These are phyloP conservation scores for Pammene aurita DNA, from an alignment of 2,888 invertebrate species.

Conservation along the genomic window DNA sequence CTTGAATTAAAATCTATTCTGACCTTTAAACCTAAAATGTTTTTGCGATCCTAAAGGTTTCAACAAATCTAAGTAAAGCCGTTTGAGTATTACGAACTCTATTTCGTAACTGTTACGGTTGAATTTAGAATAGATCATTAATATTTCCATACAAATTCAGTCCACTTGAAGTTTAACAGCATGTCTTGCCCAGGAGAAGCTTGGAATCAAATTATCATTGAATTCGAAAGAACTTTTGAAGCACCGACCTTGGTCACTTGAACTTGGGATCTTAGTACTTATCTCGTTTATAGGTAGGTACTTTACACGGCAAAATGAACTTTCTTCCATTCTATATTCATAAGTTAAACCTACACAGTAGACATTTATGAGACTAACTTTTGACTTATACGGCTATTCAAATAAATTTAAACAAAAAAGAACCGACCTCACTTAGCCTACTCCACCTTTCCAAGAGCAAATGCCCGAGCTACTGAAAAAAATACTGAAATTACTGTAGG, in stretches of 20 bases:
- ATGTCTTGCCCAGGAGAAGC: background rate
- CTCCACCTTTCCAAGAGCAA: too few species aligned
- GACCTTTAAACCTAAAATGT: background rate
- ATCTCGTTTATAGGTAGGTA: background rate
- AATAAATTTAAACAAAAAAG: too few species aligned
- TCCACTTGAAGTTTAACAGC: slow-evolving; percentile 1
- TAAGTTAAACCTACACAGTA: too few species aligned
- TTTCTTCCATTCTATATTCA: background rate
- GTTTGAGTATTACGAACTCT: background rate
- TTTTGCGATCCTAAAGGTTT: background rate
- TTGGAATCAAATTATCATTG: slow-evolving; percentile 4
- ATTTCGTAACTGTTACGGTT: background rate
- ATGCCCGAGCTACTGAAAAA: too few species aligned
- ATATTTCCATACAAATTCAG: background rate
- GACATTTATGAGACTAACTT: too few species aligned
- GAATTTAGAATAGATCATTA: background rate
- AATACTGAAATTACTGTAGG: too few species aligned
- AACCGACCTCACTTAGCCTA: too few species aligned
- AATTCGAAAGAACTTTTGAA: slow-evolving; percentile 13
- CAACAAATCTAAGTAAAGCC: background rate
- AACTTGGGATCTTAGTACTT: background rate
- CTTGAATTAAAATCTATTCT: too few species aligned
- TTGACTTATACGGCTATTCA: too few species aligned
- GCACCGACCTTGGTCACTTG: background rate
- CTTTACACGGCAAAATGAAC: background rate